Percentiles rank a stretch among this genome's conserved stretches.
Conservation (phyloP, 2,888 invertebrate species). For the Candidula unifasciata region DNA sequence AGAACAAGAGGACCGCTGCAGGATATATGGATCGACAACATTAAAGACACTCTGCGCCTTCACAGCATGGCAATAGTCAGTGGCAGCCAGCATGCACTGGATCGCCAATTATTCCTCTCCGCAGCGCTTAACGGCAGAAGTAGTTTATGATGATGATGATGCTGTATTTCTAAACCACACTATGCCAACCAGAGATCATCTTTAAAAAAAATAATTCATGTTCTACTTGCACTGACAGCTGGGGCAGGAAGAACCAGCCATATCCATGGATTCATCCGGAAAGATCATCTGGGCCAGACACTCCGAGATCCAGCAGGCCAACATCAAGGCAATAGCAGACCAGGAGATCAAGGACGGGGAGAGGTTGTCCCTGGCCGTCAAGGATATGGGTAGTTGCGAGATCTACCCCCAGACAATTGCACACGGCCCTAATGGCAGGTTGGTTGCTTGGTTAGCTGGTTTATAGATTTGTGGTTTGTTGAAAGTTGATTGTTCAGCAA, state of each 20-base stretch:
- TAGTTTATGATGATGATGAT: too few species aligned
- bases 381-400: slow-evolving; percentile 99
- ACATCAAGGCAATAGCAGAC: slow-evolving; percentile 85
- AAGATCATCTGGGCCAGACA: slow-evolving; percentile 99
- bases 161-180: too few species aligned
- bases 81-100: too few species aligned
- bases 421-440: slow-evolving; percentile 97
- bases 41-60: too few species aligned
- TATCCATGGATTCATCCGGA: slow-evolving; percentile 98
- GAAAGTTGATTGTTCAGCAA: too few species aligned
- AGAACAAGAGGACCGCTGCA: too few species aligned
- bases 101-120: too few species aligned
- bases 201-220: too few species aligned
- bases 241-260: slow-evolving; percentile 99
- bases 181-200: too few species aligned
- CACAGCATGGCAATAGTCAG: too few species aligned
- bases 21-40: too few species aligned
- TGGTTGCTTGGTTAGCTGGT: not conserved
- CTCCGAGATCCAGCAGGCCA: slow-evolving; percentile 97
- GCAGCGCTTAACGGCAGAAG: too few species aligned
- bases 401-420: slow-evolving; percentile 98
- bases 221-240: slow-evolving; percentile 23
- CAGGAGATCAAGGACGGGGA: slow-evolving; percentile 90
- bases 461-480: not conserved
- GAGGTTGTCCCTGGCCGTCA: slow-evolving; percentile 93